A percentile compares a stretch with the other conserved stretches of the same genome.
Evolutionary conservation across 2,113 vertebrate species (phyloP).

Genomic region (Nycticorax nycticorax): DNA sequence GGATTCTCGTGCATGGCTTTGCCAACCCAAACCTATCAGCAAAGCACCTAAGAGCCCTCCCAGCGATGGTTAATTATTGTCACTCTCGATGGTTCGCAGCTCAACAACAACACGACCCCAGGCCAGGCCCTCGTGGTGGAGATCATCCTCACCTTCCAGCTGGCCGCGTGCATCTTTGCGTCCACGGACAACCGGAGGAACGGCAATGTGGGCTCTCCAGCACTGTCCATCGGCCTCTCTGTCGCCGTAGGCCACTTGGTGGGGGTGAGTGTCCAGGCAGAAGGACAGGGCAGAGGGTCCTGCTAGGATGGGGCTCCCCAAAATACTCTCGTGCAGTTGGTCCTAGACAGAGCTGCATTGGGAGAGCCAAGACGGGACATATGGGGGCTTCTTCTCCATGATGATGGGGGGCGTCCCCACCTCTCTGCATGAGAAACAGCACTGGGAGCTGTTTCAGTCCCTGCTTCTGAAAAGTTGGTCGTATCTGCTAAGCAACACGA

Average conservation of each 20-base stretch:
- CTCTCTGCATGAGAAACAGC: neutral
- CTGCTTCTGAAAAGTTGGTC: neutral
- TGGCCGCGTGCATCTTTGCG: constrained; percentile 77
- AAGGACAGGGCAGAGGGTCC: no score
- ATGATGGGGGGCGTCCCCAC: no score
- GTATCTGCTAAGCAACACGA: accelerated
- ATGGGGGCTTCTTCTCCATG: accelerated
- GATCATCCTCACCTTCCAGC: constrained; percentile 80
- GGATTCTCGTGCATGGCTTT: accelerated
- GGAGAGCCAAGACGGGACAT: accelerated
- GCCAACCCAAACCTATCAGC: neutral
- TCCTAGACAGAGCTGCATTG: neutral
- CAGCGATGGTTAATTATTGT: neutral
- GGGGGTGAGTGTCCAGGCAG: constrained; percentile 69
- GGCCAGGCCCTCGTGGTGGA: constrained; percentile 79
- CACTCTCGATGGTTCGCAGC: neutral
- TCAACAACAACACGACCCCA: constrained; percentile 60
- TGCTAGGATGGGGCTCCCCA: accelerated
- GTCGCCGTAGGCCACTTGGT: constrained; percentile 80
- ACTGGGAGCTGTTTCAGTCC: accelerated
- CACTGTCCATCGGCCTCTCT: constrained; percentile 76
- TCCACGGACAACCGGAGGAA: constrained; percentile 73
- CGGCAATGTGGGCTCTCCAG: constrained; percentile 64
- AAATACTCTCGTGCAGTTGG: accelerated
- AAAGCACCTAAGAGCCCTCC: neutral